Conservation (phyloP, 92 coral and sea anemone species). For the Anthopleura xanthogrammica region DNA sequence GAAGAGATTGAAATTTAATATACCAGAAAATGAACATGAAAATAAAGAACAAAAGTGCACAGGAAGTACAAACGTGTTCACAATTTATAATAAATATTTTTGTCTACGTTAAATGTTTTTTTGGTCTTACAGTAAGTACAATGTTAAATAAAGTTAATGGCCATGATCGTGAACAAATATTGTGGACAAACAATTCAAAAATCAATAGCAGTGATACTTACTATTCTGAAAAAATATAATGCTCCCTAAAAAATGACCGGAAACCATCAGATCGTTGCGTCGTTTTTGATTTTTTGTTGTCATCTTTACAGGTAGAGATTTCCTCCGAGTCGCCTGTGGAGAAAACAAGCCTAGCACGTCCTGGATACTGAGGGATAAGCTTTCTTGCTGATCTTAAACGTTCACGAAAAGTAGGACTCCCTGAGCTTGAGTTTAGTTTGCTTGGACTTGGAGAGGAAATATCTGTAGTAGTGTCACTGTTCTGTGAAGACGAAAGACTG, state of each 20-base stretch:
- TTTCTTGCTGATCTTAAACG: constrained; percentile 71
- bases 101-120: neutral
- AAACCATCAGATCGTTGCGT: constrained; percentile 40
- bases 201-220: constrained; percentile 43
- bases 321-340: constrained; percentile 47
- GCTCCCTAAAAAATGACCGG: constrained; percentile 66
- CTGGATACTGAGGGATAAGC: constrained; percentile 58
- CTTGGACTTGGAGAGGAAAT: constrained; percentile 32
- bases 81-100: neutral
- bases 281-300: constrained; percentile 34
- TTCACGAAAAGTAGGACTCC: constrained; percentile 62
- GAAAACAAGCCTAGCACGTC: constrained; percentile 43
- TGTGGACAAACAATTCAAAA: neutral
- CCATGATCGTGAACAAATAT: neutral
- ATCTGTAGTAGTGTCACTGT: constrained; percentile 16
- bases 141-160: neutral
- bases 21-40: neutral
- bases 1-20: neutral
- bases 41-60: neutral
- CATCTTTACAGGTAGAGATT: constrained; percentile 17
- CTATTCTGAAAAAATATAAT: constrained; percentile 80
- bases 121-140: neutral
- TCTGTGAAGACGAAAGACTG: constrained; percentile 8
- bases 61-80: neutral
- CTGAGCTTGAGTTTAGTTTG: constrained; percentile 28